Base-by-base conservation (phyloP, 2,888 invertebrate genomes). In the Troides aeacus region DNA sequence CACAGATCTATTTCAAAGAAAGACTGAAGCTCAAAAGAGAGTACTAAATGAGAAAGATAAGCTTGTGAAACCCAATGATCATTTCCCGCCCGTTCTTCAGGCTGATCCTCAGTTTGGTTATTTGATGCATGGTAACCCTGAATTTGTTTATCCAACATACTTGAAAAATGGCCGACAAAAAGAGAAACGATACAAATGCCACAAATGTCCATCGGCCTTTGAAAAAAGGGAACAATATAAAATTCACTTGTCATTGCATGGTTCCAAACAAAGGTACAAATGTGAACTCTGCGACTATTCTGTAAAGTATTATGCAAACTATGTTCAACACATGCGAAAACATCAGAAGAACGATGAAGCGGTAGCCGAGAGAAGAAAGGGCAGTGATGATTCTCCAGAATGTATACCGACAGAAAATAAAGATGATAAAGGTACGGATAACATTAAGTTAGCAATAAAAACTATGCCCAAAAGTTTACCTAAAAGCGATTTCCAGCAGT, bases 241-340 rank as follows among this genome's bases (percentile, higher is more conserved):
- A 84, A 95, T 96, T 39, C 97, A 97, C 86, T 87, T 96, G 76
- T 95, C 95, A 23, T 88, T 97, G 61, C 97, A 97, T 81, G 97
- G 97, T 5, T 96, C 97, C 0, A 95, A 96, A 78, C 97, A 97
- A 84, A 94, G 96, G 72, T 97, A 96, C 84, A 95, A 95, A 76
- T 97, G 97, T 88, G 95, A 96, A 77, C 93, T 95, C 60, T 97
- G 97, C 85, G 97, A 97, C 87, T 97, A 97, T 86, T 96, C 97
- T 2, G 97, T 97, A 0, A 96, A 97, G 78, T 97, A 97, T 83
- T 96, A 96, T 78, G 97, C 97, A 1, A 96, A 97, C 82, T 96
- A 96, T 77, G 94, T 95, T 56, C 97, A 97, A 82, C 97, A 97
- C 81, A 92, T 95, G 88, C 95, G 95, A 72, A 96, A 97, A 80